A percentile compares a stretch with the other conserved stretches of the same genome.
Evolutionary conservation across 2,888 invertebrate species (phyloP).

Genomic region (Chironomus tentans): DNA sequence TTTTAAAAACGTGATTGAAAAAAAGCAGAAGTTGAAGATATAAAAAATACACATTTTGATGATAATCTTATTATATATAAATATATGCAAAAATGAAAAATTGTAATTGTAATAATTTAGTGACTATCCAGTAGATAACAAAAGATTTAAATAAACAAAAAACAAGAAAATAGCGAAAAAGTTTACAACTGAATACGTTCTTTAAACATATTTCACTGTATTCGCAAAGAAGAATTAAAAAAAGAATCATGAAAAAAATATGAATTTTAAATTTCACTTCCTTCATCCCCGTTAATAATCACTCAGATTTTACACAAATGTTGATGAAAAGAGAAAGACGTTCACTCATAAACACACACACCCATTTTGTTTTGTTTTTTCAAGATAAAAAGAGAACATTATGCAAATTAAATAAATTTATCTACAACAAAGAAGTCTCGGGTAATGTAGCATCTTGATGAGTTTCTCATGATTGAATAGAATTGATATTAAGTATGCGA

Average conservation of each 20-base stretch:
- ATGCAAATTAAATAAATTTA: too few relatives aligned
- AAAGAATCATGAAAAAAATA: too few relatives aligned
- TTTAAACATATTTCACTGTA: not conserved
- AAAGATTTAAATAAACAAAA: not conserved
- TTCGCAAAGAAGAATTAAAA: not conserved
- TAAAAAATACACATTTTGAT: not conserved
- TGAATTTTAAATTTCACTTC: too few relatives aligned
- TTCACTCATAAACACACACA: not conserved
- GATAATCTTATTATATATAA: not conserved
- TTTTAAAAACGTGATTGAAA: too few relatives aligned
- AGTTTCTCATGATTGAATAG: too few relatives aligned
- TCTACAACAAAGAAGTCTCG: too few relatives aligned
- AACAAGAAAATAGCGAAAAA: not conserved
- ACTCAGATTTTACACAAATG: too few relatives aligned
- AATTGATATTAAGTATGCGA: too few relatives aligned
- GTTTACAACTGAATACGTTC: not conserved
- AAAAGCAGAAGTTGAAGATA: not conserved
- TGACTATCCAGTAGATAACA: constrained; percentile 8
- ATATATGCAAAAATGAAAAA: not conserved
- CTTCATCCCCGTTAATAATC: too few relatives aligned
- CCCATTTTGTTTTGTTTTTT: too few relatives aligned
- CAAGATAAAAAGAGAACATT: too few relatives aligned
- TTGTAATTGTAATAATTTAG: not conserved
- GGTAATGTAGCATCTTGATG: too few relatives aligned
- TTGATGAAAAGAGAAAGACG: not conserved